A percentile compares a stretch with the other conserved stretches of the same genome.
phyloP scores from a whole-genome alignment of 2,888 invertebrate genomes.

The Eilema griseolum region DNA sequence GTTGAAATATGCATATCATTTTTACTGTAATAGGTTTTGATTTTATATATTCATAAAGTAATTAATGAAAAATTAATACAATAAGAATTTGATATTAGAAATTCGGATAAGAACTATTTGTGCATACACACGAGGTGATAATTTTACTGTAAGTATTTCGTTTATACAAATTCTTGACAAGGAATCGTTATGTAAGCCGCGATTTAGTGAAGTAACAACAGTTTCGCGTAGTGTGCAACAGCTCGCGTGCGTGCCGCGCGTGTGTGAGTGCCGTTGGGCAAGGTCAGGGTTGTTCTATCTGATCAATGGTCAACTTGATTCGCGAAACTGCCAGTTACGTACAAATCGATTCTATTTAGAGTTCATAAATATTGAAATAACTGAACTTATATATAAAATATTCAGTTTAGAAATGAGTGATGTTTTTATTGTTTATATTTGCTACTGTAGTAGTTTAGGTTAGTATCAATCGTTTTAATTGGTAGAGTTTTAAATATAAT shows the following conservation, averaged over 20 bases:
- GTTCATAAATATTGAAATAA: slow-evolving; percentile 48
- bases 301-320: slow-evolving; percentile 82
- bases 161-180: slow-evolving; percentile 28
- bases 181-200: slow-evolving; percentile 35
- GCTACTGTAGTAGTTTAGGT: slow-evolving; percentile 10
- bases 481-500: neutral
- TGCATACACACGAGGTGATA: slow-evolving; percentile 15
- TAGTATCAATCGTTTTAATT: neutral
- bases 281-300: slow-evolving; percentile 85
- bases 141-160: slow-evolving; percentile 14
- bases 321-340: slow-evolving; percentile 63
- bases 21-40: no score
- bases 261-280: slow-evolving; percentile 81
- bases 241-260: slow-evolving; percentile 71
- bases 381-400: neutral
- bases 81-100: neutral
- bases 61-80: neutral
- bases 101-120: neutral
- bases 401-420: neutral
- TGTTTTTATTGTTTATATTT: neutral
- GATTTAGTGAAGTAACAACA: slow-evolving; percentile 46
- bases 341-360: slow-evolving; percentile 62
- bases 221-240: slow-evolving; percentile 64
- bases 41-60: no score
- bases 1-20: no score